Evolutionary conservation across 2,113 vertebrate species (phyloP).

Genomic region (Aix galericulata): DNA sequence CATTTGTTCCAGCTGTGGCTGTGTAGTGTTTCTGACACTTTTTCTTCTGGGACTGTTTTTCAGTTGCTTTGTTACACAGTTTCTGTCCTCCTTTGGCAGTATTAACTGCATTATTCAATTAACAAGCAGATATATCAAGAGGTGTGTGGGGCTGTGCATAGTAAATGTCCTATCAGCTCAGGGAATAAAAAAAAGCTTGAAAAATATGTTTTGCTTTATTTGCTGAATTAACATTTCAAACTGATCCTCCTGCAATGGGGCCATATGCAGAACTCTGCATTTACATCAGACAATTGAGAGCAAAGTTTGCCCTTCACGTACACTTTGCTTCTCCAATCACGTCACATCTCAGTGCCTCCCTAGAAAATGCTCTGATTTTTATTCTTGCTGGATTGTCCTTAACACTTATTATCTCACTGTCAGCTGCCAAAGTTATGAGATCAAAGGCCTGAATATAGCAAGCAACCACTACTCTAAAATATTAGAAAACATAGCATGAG

Average conservation of each 20-base stretch:
- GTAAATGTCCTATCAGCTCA: neutral
- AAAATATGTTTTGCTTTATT: neutral
- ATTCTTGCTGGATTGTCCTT: conserved; percentile 1
- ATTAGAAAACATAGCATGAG: conserved; percentile 13
- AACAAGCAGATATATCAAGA: neutral
- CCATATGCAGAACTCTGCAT: neutral
- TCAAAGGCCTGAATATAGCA: conserved; percentile 35
- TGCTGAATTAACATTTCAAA: conserved; percentile 22
- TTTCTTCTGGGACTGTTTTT: neutral
- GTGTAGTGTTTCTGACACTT: neutral
- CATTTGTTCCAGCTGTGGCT: neutral
- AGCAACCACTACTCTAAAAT: conserved; percentile 29
- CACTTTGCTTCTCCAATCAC: neutral
- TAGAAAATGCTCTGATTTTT: conserved; percentile 41
- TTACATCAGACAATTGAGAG: neutral
- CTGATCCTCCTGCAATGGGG: neutral
- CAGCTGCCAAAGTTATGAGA: conserved; percentile 27
- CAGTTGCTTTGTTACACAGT: neutral
- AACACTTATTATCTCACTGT: conserved; percentile 22
- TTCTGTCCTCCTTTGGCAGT: neutral
- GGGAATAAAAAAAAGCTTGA: neutral
- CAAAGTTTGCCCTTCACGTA: neutral
- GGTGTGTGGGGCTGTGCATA: neutral
- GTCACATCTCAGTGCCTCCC: neutral
- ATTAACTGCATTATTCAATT: neutral